These are phyloP conservation scores for Laothoe populi DNA, from an alignment of 2,888 invertebrate species.

Conservation along the genomic window DNA sequence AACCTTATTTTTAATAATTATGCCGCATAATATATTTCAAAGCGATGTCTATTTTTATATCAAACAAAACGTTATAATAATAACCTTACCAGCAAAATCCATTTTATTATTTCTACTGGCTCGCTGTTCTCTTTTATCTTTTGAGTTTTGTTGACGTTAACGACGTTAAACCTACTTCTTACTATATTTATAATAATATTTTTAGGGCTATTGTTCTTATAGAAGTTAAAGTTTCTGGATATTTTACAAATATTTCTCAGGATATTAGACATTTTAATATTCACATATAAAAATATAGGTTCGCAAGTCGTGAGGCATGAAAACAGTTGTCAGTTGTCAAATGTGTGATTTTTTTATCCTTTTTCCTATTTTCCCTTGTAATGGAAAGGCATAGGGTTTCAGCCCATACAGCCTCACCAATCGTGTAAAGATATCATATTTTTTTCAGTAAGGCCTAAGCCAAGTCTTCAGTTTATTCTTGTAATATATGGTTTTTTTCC, in stretches of 20 bases:
- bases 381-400: no score
- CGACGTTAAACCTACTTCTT: slow-evolving; percentile 52
- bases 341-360: neutral
- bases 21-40: no score
- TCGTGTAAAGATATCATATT: no score
- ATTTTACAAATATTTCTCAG: slow-evolving; percentile 46
- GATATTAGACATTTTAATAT: slow-evolving; percentile 44
- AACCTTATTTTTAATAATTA: no score
- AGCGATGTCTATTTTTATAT: neutral
- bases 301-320: no score
- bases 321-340: no score
- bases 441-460: neutral
- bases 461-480: no score
- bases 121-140: slow-evolving; percentile 54
- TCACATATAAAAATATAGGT: neutral
- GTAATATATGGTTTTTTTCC: no score
- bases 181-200: slow-evolving; percentile 46
- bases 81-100: slow-evolving; percentile 68
- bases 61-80: neutral
- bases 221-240: slow-evolving; percentile 40
- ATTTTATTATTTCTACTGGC: slow-evolving; percentile 69
- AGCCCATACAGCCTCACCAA: no score
- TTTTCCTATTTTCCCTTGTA: no score
- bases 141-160: slow-evolving; percentile 53
- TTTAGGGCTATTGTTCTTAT: slow-evolving; percentile 41